Evolutionary conservation across 1,140 invertebrate species (phyloP), one percentile per base, ranked within the genome.

Genomic region (Papilio aristodemus): DNA sequence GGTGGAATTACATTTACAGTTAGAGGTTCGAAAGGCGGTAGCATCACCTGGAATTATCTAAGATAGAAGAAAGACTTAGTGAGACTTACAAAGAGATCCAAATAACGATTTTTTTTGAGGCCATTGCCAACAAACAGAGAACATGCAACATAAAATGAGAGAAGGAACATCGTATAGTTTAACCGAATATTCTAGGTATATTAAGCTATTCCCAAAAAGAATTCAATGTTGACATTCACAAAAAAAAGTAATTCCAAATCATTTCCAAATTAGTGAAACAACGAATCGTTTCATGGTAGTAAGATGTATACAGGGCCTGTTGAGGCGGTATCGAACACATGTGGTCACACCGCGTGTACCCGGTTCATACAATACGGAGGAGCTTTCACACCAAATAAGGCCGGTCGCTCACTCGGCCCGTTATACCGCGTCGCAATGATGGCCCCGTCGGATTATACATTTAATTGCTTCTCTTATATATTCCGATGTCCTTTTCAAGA

Each of bases 371-470:
- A 89, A 87, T 87, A 78, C 79, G 69, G 74, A 81, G 79, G 70
- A 77, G 84, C 89, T 91, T 89, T 91, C 87, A 84, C 89, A 59
- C 89, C 89, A 74, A 89, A 91, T 91, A 89, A 75, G 83, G 87
- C 69, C 41, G 69, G 72, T 66, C 77, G 81, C 84, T 81, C 86
- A 87, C 85, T 87, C 85, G 84, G 81, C 78, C 86, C 79, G 79
- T 84, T 89, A 87, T 77, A 76, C 82, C 74, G 77, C 72, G 71
- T 74, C 76, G 73, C 74, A 71, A 77, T 72, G 84, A 85, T 83
- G 79, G 74, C 72, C n/a, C n/a, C 73, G 60, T 77, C 74, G 83
- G 86, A 86, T 89, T 89, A 86, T 87, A 62, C 78, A 81, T 83
- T 89, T 89, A 89, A 89, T 89, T 89, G 81, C 79, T 69, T 75